phyloP scores from a whole-genome alignment of 2,113 vertebrate species.

The Trachemys scripta region DNA sequence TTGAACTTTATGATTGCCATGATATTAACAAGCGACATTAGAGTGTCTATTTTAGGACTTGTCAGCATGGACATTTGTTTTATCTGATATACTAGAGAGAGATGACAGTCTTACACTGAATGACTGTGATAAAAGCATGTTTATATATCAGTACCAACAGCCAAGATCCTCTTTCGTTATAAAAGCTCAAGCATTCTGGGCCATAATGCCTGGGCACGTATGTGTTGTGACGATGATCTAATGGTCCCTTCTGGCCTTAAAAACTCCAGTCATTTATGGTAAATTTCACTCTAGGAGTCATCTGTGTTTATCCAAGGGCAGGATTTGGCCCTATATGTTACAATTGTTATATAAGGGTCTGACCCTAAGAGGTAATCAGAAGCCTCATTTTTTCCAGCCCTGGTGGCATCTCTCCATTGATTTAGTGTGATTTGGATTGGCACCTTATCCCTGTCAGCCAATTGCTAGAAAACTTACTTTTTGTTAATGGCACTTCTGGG shows the following conservation, averaged over 20 bases:
- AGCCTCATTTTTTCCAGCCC: not conserved
- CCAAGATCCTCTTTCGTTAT: not conserved
- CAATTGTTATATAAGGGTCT: not conserved
- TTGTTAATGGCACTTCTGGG: not conserved
- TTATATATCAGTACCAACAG: not conserved
- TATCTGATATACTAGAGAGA: not conserved
- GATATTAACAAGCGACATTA: not conserved
- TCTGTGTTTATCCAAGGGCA: not conserved
- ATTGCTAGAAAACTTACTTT: not conserved
- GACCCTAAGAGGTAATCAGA: not conserved
- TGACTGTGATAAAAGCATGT: not conserved
- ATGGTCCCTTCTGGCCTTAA: not conserved
- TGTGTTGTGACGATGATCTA: not conserved
- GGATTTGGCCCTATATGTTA: fast-evolving
- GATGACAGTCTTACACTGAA: not conserved
- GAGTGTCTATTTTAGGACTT: not conserved
- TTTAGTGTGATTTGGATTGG: not conserved
- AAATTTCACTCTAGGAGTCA: not conserved
- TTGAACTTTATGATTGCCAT: not conserved
- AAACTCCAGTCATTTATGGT: not conserved
- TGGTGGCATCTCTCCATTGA: not conserved
- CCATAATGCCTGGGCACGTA: fast-evolving
- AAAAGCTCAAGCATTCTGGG: not conserved
- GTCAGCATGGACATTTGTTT: not conserved
- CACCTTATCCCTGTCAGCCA: not conserved